Conservation (phyloP, 2,888 invertebrate species). For the Apamea sordens region DNA sequence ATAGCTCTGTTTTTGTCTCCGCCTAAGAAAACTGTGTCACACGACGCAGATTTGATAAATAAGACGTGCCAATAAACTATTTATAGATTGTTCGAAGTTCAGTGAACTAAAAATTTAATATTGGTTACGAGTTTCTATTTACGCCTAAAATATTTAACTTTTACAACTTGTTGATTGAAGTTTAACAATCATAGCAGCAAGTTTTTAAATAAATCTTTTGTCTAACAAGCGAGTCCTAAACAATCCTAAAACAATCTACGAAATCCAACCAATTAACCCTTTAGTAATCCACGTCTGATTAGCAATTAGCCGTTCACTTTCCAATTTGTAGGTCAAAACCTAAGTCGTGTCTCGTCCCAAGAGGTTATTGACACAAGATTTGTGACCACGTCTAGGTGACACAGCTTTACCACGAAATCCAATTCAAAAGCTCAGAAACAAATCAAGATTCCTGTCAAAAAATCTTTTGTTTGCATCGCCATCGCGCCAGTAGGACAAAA, state of each 20-base stretch:
- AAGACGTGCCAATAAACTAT: conserved; percentile 10
- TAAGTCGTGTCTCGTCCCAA: conserved; percentile 23
- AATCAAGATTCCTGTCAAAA: conserved; percentile 51
- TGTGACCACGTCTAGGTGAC: conserved; percentile 40
- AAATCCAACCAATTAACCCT: conserved; percentile 44
- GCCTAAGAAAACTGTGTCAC: conserved; percentile 31
- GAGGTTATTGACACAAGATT: conserved; percentile 39
- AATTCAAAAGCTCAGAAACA: conserved; percentile 46
- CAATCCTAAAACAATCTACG: conserved; percentile 46
- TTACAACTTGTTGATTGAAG: conserved; percentile 10
- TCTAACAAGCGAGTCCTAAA: conserved; percentile 28
- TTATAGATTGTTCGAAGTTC: conserved; percentile 29
- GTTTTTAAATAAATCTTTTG: conserved; percentile 41
- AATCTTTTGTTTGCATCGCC: conserved; percentile 51
- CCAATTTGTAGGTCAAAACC: conserved; percentile 40
- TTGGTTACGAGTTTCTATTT: conserved; percentile 21
- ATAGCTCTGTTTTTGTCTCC: conserved; percentile 76
- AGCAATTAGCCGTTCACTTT: conserved; percentile 50
- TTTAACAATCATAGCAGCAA: conserved; percentile 27
- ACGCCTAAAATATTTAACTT: conserved; percentile 12
- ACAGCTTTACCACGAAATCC: conserved; percentile 41
- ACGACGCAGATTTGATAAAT: conserved; percentile 57
- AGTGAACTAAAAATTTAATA: conserved; percentile 13
- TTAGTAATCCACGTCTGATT: conserved; percentile 54
- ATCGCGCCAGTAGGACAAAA: conserved; percentile 55